Evolutionary conservation across 2,888 invertebrate species (phyloP), one percentile per base, ranked within the genome.

Genomic region (Tenthredo amoena): DNA sequence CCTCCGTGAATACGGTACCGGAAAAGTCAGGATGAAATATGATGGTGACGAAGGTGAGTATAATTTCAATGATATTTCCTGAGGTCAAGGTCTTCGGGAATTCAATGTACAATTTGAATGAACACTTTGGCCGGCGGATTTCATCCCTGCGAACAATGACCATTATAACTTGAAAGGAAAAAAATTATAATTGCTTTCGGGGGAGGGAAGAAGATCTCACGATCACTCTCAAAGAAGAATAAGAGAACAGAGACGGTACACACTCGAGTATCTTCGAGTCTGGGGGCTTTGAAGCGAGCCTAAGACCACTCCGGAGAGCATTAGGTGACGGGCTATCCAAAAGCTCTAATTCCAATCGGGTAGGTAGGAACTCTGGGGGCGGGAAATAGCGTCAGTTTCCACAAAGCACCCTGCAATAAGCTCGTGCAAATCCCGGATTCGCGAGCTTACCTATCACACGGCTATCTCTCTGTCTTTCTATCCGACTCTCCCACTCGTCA

Each of bases 381-480:
- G 10, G 68, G 79, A 26, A n/a, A 47, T n/a, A 72, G 50, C 58
- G 86, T 82, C 76, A 74, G 86, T 76, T 87, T 85, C 86, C 85
- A 84, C 86, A 87, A 88, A 87, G 88, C 86, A 76, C 86, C 84
- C 65, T 65, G 47, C 55, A 65, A 68, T 79, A 50, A 68, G 68
- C 86, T 79, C 86, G 84, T 84, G 65, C 84, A 86, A 85, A 85
- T 88, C 87, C 86, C 81, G 37, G 47, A 86, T 87, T 89, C 86
- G 86, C n/a, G 71, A 79, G 88, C 87, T 86, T 88, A 76, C 74
- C 84, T 21, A 71, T 87, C 86, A 72, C 72, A 40, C 31, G n/a
- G 31, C 15, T 65, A 26, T 34, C 34, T 34, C 34, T 68, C 34
- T 68, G 15, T 34, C 15, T 31, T 68, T 68, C 68, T 15, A 1